These are phyloP conservation scores for Sussaba pulchella DNA, from an alignment of 2,888 invertebrate genomes.

Conservation along the genomic window DNA sequence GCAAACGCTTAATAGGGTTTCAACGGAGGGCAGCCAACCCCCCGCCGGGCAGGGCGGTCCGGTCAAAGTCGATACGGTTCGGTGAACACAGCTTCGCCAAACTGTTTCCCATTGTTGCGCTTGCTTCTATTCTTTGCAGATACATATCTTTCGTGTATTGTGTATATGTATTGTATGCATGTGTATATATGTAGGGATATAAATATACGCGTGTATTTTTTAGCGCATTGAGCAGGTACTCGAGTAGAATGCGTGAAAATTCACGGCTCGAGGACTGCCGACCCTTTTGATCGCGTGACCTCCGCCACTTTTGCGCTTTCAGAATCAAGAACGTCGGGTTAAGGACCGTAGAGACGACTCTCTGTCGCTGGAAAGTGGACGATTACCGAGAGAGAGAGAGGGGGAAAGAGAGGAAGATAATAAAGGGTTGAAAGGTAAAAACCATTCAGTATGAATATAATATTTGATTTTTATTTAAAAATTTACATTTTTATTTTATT, in stretches of 20 bases:
- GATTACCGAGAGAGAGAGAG: too few species aligned
- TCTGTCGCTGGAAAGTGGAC: too few species aligned
- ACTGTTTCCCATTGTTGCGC: conserved; percentile 29
- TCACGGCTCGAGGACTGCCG: not conserved
- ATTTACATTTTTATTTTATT: too few species aligned
- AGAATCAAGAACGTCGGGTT: too few species aligned
- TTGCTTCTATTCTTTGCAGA: conserved; percentile 10
- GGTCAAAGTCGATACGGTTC: conserved; percentile 39
- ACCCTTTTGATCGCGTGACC: conserved; percentile 55
- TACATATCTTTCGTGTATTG: not conserved
- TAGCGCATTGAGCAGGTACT: not conserved
- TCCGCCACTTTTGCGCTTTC: conserved; percentile 14
- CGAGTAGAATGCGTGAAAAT: conserved; percentile 17
- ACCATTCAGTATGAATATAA: too few species aligned
- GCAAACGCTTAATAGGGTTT: not conserved
- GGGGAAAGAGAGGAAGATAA: too few species aligned
- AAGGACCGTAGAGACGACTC: too few species aligned
- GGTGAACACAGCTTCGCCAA: conserved; percentile 4
- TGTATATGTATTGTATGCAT: not conserved
- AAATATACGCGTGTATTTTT: not conserved
- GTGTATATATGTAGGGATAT: not conserved
- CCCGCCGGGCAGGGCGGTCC: not conserved
- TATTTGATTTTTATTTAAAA: too few species aligned
- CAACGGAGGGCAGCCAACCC: not conserved
- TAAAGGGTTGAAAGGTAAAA: too few species aligned